Base-by-base conservation (phyloP, 30 jellyfish, hydroid and myxozoan genomes). In the Catostylus mosaicus region DNA sequence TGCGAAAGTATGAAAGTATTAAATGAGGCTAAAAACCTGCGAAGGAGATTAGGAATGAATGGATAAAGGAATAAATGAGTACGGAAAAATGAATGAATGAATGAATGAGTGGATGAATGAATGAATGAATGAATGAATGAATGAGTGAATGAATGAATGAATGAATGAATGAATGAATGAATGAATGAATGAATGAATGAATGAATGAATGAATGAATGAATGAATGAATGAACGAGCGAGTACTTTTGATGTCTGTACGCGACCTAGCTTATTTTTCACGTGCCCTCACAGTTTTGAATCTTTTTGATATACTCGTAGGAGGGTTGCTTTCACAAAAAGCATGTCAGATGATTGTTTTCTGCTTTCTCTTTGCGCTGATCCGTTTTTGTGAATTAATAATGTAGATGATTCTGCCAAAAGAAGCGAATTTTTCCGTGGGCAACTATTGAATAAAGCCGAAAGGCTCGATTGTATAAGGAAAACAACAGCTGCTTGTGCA, bases 141-240 rank as follows among this genome's bases (percentile, higher is more conserved):
- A 52, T 6, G 27, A 52, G 30, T 6, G 19, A n/a, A 10, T 52
- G 24, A n/a, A 10, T 52, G 67, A 52, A 4, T n/a, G 67, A 52
- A 10, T 52, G 67, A 10, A 10, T 6, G 3, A 52, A 3, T 52
- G 19, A 52, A 20, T 52, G 8, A 24, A 6, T 52, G 24, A n/a
- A 52, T 52, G 67, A 52, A 52, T 52, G 67, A 52, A 52, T 52
- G 67, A 52, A 52, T 52, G 67, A n/a, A n/a, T 52, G 67, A 52
- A n/a, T 52, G 27, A 52, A 10, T 52, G 67, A 6, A 52, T 52
- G 67, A 52, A 52, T 52, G 19, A 3, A 20, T 3, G 30, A 52
- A 52, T 52, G 27, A 52, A 52, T 14, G 67, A 52, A 10, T 52
- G 27, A 20, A 43, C 16, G 56, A 16, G 16, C 56, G 16, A 43